A percentile compares a stretch with the other conserved stretches of the same genome.
phyloP scores from a whole-genome alignment of 1,140 invertebrate genomes.

The Stegodyphus mimosarum region DNA sequence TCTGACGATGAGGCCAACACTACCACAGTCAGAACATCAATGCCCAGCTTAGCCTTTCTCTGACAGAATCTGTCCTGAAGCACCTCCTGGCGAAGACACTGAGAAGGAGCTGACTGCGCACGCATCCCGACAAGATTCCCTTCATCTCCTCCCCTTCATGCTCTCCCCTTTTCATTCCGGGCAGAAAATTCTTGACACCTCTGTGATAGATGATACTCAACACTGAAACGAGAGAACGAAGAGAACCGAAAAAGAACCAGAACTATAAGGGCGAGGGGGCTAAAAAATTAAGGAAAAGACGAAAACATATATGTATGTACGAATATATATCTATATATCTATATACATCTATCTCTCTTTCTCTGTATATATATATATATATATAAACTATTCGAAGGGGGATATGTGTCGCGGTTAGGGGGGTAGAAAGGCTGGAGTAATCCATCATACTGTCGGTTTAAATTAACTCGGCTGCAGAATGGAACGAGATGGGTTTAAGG shows the following conservation, averaged over 20 bases:
- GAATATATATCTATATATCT: constrained; percentile 33
- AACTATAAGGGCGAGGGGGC: background rate
- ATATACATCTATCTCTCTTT: constrained; percentile 46
- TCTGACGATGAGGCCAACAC: background rate
- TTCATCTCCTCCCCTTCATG: background rate
- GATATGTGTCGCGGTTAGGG: background rate
- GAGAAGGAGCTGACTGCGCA: constrained; percentile 4
- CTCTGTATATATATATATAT: constrained; percentile 39
- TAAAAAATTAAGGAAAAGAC: constrained; percentile 38
- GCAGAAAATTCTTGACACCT: constrained; percentile 55
- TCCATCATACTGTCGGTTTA: constrained; percentile 52
- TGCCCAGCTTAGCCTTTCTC: too few relatives aligned
- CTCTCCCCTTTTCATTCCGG: constrained; percentile 20
- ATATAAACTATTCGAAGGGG: constrained; percentile 26
- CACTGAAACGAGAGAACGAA: constrained; percentile 27
- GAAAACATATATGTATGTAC: constrained; percentile 41
- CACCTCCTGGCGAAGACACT: too few relatives aligned
- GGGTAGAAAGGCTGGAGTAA: constrained; percentile 22
- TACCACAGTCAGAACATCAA: background rate
- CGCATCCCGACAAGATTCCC: constrained; percentile 25
- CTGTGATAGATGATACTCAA: constrained; percentile 48
- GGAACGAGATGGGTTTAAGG: constrained; percentile 14
- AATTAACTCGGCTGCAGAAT: constrained; percentile 51
- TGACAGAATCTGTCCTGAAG: too few relatives aligned
- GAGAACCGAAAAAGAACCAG: background rate